Conservation (phyloP, 2,888 invertebrate species). For the Harpagoxenus sublaevis region DNA sequence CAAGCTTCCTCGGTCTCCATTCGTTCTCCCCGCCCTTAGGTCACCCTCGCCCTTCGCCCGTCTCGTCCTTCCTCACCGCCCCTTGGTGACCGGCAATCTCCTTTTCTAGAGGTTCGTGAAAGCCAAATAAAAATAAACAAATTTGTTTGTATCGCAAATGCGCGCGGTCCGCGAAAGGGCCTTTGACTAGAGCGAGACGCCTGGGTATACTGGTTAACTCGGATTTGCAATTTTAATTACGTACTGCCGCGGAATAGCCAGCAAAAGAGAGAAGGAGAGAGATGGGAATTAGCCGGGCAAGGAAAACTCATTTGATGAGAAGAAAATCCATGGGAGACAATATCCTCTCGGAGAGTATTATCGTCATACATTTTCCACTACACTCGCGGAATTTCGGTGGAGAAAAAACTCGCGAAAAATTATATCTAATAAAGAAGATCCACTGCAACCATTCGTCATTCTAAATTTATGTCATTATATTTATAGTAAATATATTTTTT, state of each 20-base stretch:
- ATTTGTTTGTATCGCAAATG: constrained; percentile 84
- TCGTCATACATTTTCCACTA: constrained; percentile 18
- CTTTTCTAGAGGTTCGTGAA: constrained; percentile 71
- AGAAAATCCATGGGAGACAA: constrained; percentile 58
- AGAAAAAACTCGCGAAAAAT: neutral
- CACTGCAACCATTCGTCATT: neutral
- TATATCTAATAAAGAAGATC: neutral
- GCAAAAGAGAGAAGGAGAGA: constrained; percentile 46
- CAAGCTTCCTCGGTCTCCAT: constrained; percentile 65
- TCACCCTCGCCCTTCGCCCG: constrained; percentile 12
- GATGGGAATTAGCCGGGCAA: constrained; percentile 65
- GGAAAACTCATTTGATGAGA: constrained; percentile 66
- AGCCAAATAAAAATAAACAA: constrained; percentile 84
- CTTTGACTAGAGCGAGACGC: constrained; percentile 78
- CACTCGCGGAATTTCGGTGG: neutral
- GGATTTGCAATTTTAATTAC: constrained; percentile 85
- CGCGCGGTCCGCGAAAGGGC: constrained; percentile 72
- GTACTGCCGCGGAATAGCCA: constrained; percentile 64
- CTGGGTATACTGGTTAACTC: constrained; percentile 80
- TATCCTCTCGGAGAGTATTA: constrained; percentile 25
- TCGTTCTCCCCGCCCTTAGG: constrained; percentile 32
- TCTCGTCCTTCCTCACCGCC: constrained; percentile 26
- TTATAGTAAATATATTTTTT: constrained; percentile 14
- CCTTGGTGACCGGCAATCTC: constrained; percentile 69
- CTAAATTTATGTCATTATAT: neutral